These are phyloP conservation scores for Sycobia sp. DNA, from an alignment of 1,140 invertebrate species.

Conservation along the genomic window DNA sequence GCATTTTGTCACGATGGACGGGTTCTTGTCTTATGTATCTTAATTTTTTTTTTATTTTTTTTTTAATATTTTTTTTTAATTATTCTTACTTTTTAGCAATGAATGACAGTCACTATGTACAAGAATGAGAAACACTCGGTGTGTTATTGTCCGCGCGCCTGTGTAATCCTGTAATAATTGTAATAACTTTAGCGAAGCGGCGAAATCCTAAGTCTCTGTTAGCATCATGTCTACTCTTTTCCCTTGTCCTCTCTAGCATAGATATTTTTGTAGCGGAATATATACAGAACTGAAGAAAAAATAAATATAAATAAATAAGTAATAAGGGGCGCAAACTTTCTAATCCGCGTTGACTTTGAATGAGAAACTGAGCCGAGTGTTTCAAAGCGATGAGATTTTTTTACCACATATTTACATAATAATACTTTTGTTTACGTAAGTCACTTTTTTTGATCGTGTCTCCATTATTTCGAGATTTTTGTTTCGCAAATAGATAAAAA, in stretches of 20 bases:
- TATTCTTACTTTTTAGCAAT: slow-evolving; percentile 25
- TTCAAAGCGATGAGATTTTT: slow-evolving; percentile 26
- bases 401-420: slow-evolving; percentile 9
- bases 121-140: slow-evolving; percentile 34
- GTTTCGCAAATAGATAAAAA: no score
- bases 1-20: slow-evolving; percentile 35
- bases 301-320: slow-evolving; percentile 24
- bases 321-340: slow-evolving; percentile 21
- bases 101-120: slow-evolving; percentile 34
- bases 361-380: slow-evolving; percentile 27
- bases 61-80: slow-evolving; percentile 18
- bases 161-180: slow-evolving; percentile 33
- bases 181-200: slow-evolving; percentile 27
- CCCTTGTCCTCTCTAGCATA: slow-evolving; percentile 31
- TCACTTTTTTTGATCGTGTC: slow-evolving; percentile 17
- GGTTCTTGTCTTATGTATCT: slow-evolving; percentile 33
- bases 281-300: slow-evolving; percentile 24
- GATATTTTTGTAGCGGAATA: slow-evolving; percentile 35
- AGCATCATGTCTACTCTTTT: slow-evolving; percentile 19
- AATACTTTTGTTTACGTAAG: slow-evolving; percentile 18
- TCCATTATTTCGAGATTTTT: slow-evolving; percentile 17
- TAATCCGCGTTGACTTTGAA: slow-evolving; percentile 21
- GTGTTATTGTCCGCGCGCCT: slow-evolving; percentile 18
- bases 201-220: slow-evolving; percentile 29
- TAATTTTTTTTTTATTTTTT: slow-evolving; percentile 25